Evolutionary conservation across 2,797 vertebrate species (phyloP).

Genomic region (Sternotherus odoratus): DNA sequence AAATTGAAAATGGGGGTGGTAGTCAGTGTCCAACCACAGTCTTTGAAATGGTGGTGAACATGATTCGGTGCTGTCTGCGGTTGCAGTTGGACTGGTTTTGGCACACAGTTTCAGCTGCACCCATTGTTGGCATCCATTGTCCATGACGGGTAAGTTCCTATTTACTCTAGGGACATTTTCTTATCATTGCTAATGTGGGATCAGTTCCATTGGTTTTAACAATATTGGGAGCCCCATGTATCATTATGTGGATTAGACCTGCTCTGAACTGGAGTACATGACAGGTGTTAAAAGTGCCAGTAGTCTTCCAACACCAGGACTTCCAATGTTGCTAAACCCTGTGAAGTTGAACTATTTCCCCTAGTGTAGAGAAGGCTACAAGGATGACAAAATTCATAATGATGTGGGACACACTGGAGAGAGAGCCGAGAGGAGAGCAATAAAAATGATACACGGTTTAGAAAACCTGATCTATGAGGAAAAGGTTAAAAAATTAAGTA

Average conservation of each 20-base stretch:
- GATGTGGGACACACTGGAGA: background rate
- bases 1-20: background rate
- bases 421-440: background rate
- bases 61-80: background rate
- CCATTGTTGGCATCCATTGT: background rate
- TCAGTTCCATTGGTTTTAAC: background rate
- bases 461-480: background rate
- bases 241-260: fast-evolving
- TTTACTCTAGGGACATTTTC: constrained; percentile 9
- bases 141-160: background rate
- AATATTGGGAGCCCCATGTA: background rate
- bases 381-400: background rate
- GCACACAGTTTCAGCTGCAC: background rate
- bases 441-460: background rate
- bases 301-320: background rate
- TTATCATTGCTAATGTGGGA: background rate
- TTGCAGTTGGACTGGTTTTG: background rate
- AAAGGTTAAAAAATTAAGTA: background rate
- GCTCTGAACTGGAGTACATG: background rate
- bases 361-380: background rate
- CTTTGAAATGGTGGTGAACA: background rate
- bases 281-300: background rate
- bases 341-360: constrained; percentile 28
- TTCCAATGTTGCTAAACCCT: background rate
- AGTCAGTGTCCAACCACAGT: background rate